phyloP scores from a whole-genome alignment of 2,797 vertebrate genomes.

The Pygocentrus nattereri region DNA sequence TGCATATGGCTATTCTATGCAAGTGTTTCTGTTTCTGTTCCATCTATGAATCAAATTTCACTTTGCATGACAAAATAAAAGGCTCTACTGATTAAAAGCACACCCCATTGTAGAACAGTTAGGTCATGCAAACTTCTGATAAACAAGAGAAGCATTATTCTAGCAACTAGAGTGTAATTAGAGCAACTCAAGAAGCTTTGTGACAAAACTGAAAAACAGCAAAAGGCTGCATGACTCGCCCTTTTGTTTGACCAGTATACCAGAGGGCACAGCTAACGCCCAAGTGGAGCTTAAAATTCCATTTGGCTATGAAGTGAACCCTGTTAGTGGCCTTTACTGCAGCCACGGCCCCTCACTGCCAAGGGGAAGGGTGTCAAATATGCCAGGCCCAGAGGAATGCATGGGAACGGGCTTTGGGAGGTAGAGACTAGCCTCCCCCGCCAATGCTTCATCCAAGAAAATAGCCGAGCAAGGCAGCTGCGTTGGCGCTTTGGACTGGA shows the following conservation, averaged over 20 bases:
- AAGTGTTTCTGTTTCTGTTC: background rate
- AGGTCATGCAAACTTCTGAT: background rate
- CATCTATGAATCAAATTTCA: background rate
- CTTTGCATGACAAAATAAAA: background rate
- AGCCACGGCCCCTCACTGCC: conserved; percentile 37
- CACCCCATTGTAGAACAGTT: too few relatives aligned
- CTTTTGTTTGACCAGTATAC: conserved; percentile 71
- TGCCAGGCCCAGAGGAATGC: conserved; percentile 70
- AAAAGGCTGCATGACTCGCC: conserved; percentile 45
- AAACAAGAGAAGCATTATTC: background rate
- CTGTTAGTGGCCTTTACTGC: conserved; percentile 49
- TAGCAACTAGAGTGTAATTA: conserved; percentile 48
- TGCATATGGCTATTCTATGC: background rate
- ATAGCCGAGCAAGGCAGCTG: conserved; percentile 30
- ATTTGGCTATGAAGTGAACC: conserved; percentile 58
- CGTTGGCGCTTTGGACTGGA: conserved; percentile 24
- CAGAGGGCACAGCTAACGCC: conserved; percentile 62
- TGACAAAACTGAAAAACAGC: background rate
- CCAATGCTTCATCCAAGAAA: conserved; percentile 27
- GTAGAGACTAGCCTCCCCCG: conserved; percentile 23
- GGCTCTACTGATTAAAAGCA: background rate
- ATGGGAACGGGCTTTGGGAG: conserved; percentile 64
- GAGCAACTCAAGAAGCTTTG: conserved; percentile 67
- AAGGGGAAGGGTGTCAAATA: conserved; percentile 60
- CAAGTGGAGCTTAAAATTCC: conserved; percentile 78